Conservation (phyloP, 2,888 invertebrate genomes). For the Orthosia cruda region DNA sequence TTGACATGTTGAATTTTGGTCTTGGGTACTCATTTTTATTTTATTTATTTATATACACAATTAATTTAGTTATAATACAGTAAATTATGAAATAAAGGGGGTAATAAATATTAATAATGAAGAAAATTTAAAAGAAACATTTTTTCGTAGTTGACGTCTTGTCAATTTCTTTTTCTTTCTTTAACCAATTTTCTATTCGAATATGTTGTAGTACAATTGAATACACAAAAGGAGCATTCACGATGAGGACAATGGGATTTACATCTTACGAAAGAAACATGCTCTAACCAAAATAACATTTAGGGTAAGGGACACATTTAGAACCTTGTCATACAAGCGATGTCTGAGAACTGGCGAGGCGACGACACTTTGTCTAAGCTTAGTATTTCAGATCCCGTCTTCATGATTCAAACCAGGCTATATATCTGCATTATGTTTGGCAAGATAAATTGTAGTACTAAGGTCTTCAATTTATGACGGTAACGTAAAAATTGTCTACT, state of each 20-base stretch:
- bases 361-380: slow-evolving; percentile 24
- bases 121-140: no score
- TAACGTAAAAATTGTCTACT: not conserved
- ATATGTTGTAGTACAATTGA: slow-evolving; percentile 37
- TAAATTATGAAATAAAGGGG: no score
- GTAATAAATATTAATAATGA: no score
- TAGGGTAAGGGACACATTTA: slow-evolving; percentile 53
- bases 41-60: no score
- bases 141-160: no score
- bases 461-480: slow-evolving; percentile 9
- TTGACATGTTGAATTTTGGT: no score
- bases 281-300: slow-evolving; percentile 61
- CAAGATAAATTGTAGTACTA: slow-evolving; percentile 14
- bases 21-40: no score
- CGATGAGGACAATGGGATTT: slow-evolving; percentile 49
- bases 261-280: slow-evolving; percentile 47
- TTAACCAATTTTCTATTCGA: slow-evolving; percentile 39
- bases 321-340: slow-evolving; percentile 52
- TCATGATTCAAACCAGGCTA: slow-evolving; percentile 18
- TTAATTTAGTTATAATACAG: no score
- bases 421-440: slow-evolving; percentile 15
- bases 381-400: slow-evolving; percentile 9
- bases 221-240: slow-evolving; percentile 23
- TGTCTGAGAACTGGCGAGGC: slow-evolving; percentile 26
- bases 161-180: no score